phyloP scores from a whole-genome alignment of 2,113 vertebrate species.

The Salminus brasiliensis region DNA sequence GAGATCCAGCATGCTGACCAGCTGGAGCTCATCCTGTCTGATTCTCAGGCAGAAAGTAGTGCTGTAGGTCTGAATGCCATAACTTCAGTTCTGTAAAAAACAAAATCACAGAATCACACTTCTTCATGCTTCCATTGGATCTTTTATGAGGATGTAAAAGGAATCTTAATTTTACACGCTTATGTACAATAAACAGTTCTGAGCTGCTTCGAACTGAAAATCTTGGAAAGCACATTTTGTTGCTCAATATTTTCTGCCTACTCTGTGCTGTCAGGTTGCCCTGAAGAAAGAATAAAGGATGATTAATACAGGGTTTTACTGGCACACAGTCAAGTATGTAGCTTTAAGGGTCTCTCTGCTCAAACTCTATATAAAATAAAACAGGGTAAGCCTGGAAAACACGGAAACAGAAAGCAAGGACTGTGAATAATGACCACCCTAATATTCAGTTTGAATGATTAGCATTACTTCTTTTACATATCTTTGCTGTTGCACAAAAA shows the following conservation, averaged over 20 bases:
- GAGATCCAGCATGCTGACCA: background rate
- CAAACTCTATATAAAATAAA: background rate
- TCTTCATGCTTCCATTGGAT: background rate
- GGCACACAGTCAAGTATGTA: background rate
- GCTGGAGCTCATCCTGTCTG: background rate
- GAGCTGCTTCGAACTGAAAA: background rate
- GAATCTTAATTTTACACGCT: background rate
- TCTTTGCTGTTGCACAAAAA: no score
- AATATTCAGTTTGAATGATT: background rate
- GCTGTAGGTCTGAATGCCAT: background rate
- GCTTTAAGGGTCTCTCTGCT: background rate
- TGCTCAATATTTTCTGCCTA: background rate
- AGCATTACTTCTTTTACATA: background rate
- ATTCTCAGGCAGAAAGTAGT: background rate
- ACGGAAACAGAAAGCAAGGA: background rate
- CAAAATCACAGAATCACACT: background rate
- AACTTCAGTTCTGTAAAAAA: background rate
- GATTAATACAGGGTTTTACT: slow-evolving; percentile 10
- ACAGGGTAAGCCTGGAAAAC: background rate
- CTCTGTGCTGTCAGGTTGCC: slow-evolving; percentile 13
- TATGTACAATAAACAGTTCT: background rate
- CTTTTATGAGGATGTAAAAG: background rate
- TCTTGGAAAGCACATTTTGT: slow-evolving; percentile 5
- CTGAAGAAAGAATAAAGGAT: background rate
- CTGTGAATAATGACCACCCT: background rate